These are phyloP conservation scores for Apoda limacodes DNA, from an alignment of 2,888 invertebrate species.

Conservation along the genomic window DNA sequence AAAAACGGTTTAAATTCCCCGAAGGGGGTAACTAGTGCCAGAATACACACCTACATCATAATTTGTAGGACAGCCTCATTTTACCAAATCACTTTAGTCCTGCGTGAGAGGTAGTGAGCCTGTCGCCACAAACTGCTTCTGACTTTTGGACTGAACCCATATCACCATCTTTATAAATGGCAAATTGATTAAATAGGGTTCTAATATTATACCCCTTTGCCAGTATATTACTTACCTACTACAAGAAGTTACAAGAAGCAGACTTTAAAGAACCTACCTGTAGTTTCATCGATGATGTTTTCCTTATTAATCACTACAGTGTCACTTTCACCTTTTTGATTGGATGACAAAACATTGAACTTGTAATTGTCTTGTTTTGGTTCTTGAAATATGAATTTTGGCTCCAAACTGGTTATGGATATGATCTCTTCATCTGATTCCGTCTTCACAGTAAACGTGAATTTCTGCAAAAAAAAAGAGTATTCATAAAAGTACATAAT, in stretches of 20 bases:
- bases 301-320: constrained; percentile 41
- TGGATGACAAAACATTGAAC: constrained; percentile 44
- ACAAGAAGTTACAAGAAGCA: not conserved
- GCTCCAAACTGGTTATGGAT: constrained; percentile 48
- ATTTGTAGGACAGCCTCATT: no score
- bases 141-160: no score
- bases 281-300: constrained; percentile 32
- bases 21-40: no score
- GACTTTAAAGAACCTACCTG: constrained; percentile 24
- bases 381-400: constrained; percentile 46
- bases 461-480: constrained; percentile 38
- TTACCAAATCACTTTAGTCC: no score
- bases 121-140: no score
- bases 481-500: not conserved
- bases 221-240: no score
- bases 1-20: no score
- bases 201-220: no score
- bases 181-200: no score
- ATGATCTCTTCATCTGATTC: constrained; percentile 35
- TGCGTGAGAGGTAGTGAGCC: no score
- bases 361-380: constrained; percentile 42
- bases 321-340: constrained; percentile 54
- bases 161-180: no score
- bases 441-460: constrained; percentile 41
- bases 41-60: no score